Evolutionary conservation across 2,797 vertebrate genomes (phyloP), one percentile per base, ranked within the genome.

Genomic region (Dipus sagitta): DNA sequence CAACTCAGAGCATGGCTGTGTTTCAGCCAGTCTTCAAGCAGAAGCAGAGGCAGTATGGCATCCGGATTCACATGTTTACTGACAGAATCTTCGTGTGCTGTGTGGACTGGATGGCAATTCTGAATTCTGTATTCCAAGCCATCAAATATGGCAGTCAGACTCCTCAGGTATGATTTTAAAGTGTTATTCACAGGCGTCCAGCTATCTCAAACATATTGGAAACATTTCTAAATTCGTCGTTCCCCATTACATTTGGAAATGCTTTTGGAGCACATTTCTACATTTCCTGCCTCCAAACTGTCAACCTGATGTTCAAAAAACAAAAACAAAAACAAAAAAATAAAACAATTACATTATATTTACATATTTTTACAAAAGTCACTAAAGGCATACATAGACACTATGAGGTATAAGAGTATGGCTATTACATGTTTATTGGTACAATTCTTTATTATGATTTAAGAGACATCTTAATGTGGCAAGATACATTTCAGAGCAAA

Each of bases 61-160:
- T 1, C 28, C 20, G 28, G 28, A 42, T 60, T 81, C 32, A n/a
- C 5, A 17, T 21, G 24, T 17, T 3, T 10, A 30, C 70, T 38
- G 6, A 8, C 10, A 62, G 23, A 34, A 15, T 17, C 32, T 15
- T 6, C 15, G 14, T 24, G 47, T 13, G 24, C 24, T 60, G 0
- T 38, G 14, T 30, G 26, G 7, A 14, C 80, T 67, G 58, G 12
- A 21, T 47, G 24, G 10, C 14, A 54, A 23, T 15, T 28, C 4
- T 17, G 15, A 24, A 24, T 6, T 65, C 28, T 9, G 3, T 17
- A 10, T 2, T 54, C 30, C 0, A 1, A 1, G 3, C 4, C 21
- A 26, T 15, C 20, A n/a, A 20, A 30, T 17, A 26, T 26, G 3
- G 13, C 72, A 71, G 23, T 2, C 9, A 47, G 14, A 28, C 38